phyloP scores from a whole-genome alignment of 2,113 vertebrate species.

The Hemiscyllium ocellatum region DNA sequence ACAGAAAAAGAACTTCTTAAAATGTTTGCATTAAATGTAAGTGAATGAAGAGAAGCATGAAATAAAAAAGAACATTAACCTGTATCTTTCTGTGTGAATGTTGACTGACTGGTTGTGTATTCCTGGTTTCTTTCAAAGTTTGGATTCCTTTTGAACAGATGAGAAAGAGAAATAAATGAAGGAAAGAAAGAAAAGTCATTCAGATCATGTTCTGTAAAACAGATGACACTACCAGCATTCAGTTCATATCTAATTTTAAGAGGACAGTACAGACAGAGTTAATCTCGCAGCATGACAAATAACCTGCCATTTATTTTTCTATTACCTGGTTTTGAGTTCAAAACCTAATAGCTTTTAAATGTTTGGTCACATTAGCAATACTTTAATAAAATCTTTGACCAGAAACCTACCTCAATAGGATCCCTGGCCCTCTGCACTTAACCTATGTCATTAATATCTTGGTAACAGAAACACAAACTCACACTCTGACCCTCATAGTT shows the following conservation, averaged over 20 bases:
- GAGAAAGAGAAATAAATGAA: conserved; percentile 4
- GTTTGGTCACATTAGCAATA: not conserved
- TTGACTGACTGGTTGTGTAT: not conserved
- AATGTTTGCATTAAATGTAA: not conserved
- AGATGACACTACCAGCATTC: not conserved
- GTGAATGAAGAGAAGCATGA: not conserved
- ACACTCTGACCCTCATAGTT: not conserved
- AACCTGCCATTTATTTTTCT: not conserved
- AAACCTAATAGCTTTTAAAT: not conserved
- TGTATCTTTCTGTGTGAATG: not conserved
- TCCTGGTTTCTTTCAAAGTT: conserved; percentile 8
- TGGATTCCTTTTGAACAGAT: not conserved
- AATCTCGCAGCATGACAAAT: not conserved
- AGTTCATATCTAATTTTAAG: not conserved
- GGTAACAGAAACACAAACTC: not conserved
- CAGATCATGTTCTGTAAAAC: not conserved
- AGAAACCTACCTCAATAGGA: not conserved
- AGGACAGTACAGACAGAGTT: not conserved
- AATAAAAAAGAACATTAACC: not conserved
- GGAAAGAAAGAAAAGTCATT: not conserved
- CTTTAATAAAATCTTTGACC: not conserved
- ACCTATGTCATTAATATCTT: not conserved
- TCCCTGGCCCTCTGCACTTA: not conserved
- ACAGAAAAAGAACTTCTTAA: not conserved
- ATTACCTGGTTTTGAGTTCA: not conserved